phyloP scores from a whole-genome alignment of 2,888 invertebrate genomes.

The Pyrocoelia pectoralis region DNA sequence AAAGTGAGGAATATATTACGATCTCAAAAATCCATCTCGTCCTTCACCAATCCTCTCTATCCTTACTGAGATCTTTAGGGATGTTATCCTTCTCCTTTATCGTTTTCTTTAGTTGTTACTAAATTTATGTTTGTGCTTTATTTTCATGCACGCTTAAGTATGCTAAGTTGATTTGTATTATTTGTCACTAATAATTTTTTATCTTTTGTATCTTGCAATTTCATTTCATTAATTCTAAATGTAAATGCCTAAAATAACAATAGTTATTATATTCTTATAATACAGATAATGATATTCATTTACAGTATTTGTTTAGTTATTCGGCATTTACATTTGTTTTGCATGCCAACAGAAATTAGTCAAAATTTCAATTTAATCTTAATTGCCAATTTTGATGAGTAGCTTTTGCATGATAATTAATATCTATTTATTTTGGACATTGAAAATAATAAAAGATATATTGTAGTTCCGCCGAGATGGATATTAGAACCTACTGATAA shows the following conservation, averaged over 20 bases:
- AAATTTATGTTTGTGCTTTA: slow-evolving; percentile 45
- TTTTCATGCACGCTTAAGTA: slow-evolving; percentile 49
- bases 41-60: slow-evolving; percentile 36
- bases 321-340: not conserved
- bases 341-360: slow-evolving; percentile 13
- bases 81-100: slow-evolving; percentile 49
- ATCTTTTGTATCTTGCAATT: slow-evolving; percentile 16
- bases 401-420: slow-evolving; percentile 27
- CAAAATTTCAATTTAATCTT: not conserved
- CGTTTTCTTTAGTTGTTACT: slow-evolving; percentile 49
- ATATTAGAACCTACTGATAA: slow-evolving; percentile 94
- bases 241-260: not conserved
- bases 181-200: slow-evolving; percentile 30
- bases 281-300: no score
- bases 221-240: not conserved
- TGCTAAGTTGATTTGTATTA: slow-evolving; percentile 42
- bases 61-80: slow-evolving; percentile 49
- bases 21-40: slow-evolving; percentile 33
- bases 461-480: slow-evolving; percentile 95
- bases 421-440: not conserved
- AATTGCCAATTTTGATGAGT: not conserved
- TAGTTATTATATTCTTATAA: no score
- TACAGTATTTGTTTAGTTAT: no score
- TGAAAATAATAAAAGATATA: slow-evolving; percentile 27
- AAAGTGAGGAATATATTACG: not conserved